Conservation (phyloP, 2,113 vertebrate genomes). For the Picathartes gymnocephalus region DNA sequence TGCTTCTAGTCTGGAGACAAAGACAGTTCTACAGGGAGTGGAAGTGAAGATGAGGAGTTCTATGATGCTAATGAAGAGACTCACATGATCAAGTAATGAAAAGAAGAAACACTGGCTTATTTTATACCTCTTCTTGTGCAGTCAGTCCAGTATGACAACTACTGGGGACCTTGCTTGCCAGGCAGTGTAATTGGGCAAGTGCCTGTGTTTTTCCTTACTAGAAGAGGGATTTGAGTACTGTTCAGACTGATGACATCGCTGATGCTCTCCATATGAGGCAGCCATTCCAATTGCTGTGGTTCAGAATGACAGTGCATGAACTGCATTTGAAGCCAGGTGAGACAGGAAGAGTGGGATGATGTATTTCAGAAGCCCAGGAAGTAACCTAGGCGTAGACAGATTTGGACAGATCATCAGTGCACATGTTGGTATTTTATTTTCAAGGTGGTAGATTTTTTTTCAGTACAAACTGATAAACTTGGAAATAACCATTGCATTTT, state of each 20-base stretch:
- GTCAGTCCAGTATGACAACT: neutral
- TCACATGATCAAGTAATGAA: slow-evolving; percentile 74
- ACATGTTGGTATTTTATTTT: neutral
- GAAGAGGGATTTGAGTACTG: neutral
- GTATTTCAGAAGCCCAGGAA: neutral
- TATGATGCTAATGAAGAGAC: slow-evolving; percentile 76
- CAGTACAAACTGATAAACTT: neutral
- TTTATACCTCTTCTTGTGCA: neutral
- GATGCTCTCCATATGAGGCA: neutral
- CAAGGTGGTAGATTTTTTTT: neutral
- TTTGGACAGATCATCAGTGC: neutral
- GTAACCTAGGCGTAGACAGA: neutral
- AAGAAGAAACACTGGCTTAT: neutral
- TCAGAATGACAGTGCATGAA: neutral
- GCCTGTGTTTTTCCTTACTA: neutral
- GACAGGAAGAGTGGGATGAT: neutral
- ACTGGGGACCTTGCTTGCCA: neutral
- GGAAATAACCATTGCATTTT: neutral
- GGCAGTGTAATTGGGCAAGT: neutral
- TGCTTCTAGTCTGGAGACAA: slow-evolving; percentile 58
- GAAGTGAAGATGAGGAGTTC: slow-evolving; percentile 76
- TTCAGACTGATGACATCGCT: neutral
- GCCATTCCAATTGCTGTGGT: neutral
- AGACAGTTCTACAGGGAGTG: slow-evolving; percentile 52
- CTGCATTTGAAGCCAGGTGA: neutral